phyloP scores from a whole-genome alignment of 2,797 vertebrate species.

The Sphenopsis melanotis region DNA sequence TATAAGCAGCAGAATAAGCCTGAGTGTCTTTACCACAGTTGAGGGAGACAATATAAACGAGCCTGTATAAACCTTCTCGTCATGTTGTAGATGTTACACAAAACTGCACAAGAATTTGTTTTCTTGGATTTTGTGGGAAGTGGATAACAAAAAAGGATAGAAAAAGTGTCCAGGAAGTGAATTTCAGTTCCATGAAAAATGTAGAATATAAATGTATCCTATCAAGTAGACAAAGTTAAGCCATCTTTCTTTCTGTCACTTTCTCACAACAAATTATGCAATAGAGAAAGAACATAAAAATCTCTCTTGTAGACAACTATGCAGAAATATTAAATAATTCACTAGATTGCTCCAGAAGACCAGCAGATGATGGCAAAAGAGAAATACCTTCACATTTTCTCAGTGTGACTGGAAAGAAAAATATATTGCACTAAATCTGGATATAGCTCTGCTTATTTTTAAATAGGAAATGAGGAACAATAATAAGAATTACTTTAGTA shows the following conservation, averaged over 20 bases:
- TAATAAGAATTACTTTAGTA: not conserved
- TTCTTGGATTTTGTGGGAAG: not conserved
- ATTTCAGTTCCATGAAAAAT: not conserved
- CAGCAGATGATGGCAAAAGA: not conserved
- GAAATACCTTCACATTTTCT: not conserved
- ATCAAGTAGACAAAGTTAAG: not conserved
- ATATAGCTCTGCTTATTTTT: not conserved
- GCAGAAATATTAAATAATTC: slow-evolving; percentile 17
- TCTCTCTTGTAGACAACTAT: not conserved
- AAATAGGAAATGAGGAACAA: not conserved
- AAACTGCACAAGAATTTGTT: not conserved
- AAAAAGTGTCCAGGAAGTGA: not conserved
- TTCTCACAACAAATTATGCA: slow-evolving; percentile 8
- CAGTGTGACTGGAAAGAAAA: not conserved
- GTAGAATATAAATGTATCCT: not conserved
- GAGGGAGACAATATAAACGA: not conserved
- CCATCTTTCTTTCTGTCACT: not conserved
- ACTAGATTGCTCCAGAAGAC: not conserved
- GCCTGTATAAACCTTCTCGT: not conserved
- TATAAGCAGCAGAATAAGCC: not conserved
- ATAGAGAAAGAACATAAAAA: not conserved
- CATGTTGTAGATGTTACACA: not conserved
- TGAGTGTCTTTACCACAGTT: not conserved
- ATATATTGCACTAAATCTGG: not conserved
- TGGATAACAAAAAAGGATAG: not conserved